Conservation (phyloP, 2,113 vertebrate species). For the Perca flavescens region DNA sequence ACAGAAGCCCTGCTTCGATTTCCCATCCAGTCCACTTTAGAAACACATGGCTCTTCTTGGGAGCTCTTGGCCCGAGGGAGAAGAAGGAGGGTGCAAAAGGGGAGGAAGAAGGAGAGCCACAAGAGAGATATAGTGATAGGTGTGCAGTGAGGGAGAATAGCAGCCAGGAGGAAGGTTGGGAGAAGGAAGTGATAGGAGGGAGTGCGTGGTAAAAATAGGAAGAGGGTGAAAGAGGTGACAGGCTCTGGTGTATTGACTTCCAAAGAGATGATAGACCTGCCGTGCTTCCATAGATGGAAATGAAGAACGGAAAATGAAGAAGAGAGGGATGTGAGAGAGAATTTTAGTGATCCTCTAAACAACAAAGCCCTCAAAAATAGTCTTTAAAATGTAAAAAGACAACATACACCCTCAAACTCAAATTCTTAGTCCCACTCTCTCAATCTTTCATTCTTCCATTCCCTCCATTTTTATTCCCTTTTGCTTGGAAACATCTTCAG, state of each 20-base stretch:
- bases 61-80: conserved; percentile 57
- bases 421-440: conserved; percentile 9
- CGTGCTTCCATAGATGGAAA: conserved; percentile 1
- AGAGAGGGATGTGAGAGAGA: not conserved
- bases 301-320: conserved; percentile 12
- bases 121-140: conserved; percentile 64
- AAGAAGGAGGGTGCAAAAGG: conserved; percentile 16
- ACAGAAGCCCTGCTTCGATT: conserved; percentile 86
- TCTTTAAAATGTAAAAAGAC: conserved; percentile 21
- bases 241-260: conserved; percentile 38
- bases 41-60: conserved; percentile 85
- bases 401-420: not conserved
- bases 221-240: conserved; percentile 29
- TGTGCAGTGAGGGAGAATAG: conserved; percentile 55
- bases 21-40: conserved; percentile 87
- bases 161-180: conserved; percentile 36
- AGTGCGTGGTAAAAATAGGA: conserved; percentile 17
- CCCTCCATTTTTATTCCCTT: conserved; percentile 39
- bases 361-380: not conserved
- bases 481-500: conserved; percentile 53
- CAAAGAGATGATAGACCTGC: conserved; percentile 10
- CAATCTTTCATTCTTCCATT: conserved; percentile 8
- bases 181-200: conserved; percentile 25
- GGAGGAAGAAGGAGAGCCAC: conserved; percentile 34
- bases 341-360: not conserved